Evolutionary conservation across 1,140 invertebrate genomes (phyloP).

Genomic region (Proales similis): DNA sequence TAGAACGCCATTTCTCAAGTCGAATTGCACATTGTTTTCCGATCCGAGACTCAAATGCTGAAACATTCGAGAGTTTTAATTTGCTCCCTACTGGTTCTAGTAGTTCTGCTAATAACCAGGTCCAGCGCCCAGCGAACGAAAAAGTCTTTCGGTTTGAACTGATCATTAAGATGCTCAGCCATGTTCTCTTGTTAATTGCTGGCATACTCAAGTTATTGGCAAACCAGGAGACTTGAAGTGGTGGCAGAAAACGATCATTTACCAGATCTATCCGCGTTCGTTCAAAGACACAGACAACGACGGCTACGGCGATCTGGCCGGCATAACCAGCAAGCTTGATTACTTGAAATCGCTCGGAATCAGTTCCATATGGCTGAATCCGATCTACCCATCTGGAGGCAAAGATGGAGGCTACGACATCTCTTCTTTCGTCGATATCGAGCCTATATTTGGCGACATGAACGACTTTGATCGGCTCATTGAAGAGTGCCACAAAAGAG

Average conservation of each 20-base stretch:
- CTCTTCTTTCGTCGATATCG: slow-evolving; percentile 63
- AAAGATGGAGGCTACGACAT: slow-evolving; percentile 65
- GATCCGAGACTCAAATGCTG: no score
- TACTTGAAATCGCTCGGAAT: slow-evolving; percentile 31
- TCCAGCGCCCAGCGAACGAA: no score
- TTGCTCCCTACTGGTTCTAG: no score
- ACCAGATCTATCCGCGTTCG: slow-evolving; percentile 20
- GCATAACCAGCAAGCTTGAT: slow-evolving; percentile 7
- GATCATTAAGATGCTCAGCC: no score
- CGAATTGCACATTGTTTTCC: no score
- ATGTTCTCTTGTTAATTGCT: no score
- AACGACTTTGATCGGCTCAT: slow-evolving; percentile 63
- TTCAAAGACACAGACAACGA: slow-evolving; percentile 13
- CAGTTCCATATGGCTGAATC: slow-evolving; percentile 55
- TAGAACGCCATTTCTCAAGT: no score
- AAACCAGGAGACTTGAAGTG: slow-evolving; percentile 27
- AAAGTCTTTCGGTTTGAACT: no score
- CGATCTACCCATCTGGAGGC: slow-evolving; percentile 64
- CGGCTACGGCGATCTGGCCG: slow-evolving; percentile 20
- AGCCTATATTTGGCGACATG: slow-evolving; percentile 65
- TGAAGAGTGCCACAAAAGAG: slow-evolving; percentile 47
- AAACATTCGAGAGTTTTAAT: no score
- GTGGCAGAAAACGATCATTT: slow-evolving; percentile 24
- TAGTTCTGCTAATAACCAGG: no score
- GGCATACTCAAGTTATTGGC: no score